These are phyloP conservation scores for Illadopsis cleaveri DNA, from an alignment of 2,113 vertebrate species.

Conservation along the genomic window DNA sequence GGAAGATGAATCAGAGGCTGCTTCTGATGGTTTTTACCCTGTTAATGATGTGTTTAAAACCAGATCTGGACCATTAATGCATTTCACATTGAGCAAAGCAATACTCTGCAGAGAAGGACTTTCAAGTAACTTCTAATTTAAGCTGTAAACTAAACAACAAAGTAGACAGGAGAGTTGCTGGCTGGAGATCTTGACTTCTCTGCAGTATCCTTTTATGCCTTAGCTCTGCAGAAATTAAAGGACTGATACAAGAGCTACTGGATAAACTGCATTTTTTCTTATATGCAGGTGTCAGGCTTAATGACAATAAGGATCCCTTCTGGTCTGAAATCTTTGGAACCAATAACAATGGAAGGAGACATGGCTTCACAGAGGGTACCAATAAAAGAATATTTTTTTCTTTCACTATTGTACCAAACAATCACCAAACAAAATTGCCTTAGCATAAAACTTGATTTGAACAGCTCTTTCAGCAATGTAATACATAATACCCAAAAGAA, in stretches of 20 bases:
- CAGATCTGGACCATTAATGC: background rate
- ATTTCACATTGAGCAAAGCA: background rate
- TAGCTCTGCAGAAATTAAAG: background rate
- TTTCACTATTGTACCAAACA: background rate
- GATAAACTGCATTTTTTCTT: background rate
- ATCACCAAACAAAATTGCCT: background rate
- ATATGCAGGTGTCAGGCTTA: background rate
- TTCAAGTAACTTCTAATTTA: background rate
- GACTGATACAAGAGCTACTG: background rate
- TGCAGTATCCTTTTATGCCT: background rate
- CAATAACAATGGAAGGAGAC: background rate
- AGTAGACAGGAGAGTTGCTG: background rate
- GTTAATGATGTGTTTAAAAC: background rate
- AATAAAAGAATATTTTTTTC: background rate
- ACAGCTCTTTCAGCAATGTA: background rate
- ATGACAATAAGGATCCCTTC: background rate
- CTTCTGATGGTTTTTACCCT: background rate
- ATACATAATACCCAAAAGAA: background rate
- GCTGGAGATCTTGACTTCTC: background rate
- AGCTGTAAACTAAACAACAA: background rate
- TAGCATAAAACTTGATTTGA: conserved; percentile 22
- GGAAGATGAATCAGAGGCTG: background rate
- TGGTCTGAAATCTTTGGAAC: background rate
- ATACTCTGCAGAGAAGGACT: background rate
- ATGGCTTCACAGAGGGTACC: background rate